Evolutionary conservation across 2,113 vertebrate genomes (phyloP).

Genomic region (Pipa parva): DNA sequence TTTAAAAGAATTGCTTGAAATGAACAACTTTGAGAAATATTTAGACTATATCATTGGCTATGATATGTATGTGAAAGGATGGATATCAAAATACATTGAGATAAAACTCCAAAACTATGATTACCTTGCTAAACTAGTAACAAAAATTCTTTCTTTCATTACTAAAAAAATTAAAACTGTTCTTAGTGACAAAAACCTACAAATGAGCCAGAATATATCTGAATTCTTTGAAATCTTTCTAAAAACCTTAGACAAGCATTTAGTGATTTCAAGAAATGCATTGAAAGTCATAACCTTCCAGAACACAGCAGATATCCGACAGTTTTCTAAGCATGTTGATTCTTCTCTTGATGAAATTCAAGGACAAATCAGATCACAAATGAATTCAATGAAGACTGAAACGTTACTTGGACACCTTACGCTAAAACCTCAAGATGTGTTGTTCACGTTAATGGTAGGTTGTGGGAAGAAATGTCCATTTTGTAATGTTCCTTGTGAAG

Average conservation of each 20-base stretch:
- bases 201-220: background rate
- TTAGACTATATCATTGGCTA: conserved; percentile 22
- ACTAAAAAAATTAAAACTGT: conserved; percentile 3
- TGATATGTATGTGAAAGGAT: conserved; percentile 42
- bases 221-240: conserved; percentile 26
- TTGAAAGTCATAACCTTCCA: conserved; percentile 28
- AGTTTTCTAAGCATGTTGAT: conserved; percentile 6
- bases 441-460: conserved; percentile 50
- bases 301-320: background rate
- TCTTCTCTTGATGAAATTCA: background rate
- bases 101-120: conserved; percentile 7
- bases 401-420: background rate
- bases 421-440: conserved; percentile 31
- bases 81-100: conserved; percentile 22
- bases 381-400: background rate
- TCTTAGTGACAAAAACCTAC: background rate
- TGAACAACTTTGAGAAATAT: conserved; percentile 6
- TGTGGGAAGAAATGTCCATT: conserved; percentile 65
- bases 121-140: background rate
- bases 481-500: conserved; percentile 59
- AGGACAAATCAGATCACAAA: background rate
- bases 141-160: conserved; percentile 4
- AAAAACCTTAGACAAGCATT: conserved; percentile 21
- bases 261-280: conserved; percentile 26
- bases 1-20: conserved; percentile 25